Base-by-base conservation (phyloP, 2,888 invertebrate species). In the Nudaria mundana region DNA sequence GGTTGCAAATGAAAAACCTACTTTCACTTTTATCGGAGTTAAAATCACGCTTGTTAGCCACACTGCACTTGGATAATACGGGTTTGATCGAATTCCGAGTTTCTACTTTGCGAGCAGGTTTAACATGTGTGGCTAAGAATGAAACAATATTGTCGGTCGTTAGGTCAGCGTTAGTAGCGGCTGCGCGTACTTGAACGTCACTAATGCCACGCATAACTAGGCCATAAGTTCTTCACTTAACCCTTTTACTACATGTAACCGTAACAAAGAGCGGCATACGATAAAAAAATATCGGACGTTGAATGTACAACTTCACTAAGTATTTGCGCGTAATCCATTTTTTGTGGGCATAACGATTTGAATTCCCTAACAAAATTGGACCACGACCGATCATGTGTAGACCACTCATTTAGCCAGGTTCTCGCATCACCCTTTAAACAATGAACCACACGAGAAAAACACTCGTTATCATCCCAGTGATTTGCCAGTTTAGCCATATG, bases 101-200 rank as follows among this genome's bases (percentile, higher is more conserved):
- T n/a, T n/a, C n/a, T n/a, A n/a, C n/a, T n/a, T n/a, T 18, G 4
- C 3, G 11, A 6, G 2, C 8, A 11, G 30, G 30, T 10, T 41
- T 41, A 5, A 32, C 23, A 29, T 32, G 33, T 12, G 24, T 39
- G 8, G 41, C 11, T 11, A 37, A 24, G 23, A 41, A 37, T 3
- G 36, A 32, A 7, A 42, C 34, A 11, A 42, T 2, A n/a, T n/a
- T 33, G 2, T 39, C 35, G 1, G n/a, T 11, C 0, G 28, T 28
- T 1, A 39, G 6, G 2, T 44, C 12, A 0, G 43, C 39, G 24
- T 44, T 44, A 0, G 35, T 24, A 6, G 39, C 43, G 1, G 35
- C 34, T 1, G 37, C 34, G 1, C 38, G 28, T 4, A 38, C 26
- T 14, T 38, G 38, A 13, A 23, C 3, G 6, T 41, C 36, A 14